Base-by-base conservation (phyloP, 92 coral and sea anemone genomes). In the Micromussa lordhowensis region DNA sequence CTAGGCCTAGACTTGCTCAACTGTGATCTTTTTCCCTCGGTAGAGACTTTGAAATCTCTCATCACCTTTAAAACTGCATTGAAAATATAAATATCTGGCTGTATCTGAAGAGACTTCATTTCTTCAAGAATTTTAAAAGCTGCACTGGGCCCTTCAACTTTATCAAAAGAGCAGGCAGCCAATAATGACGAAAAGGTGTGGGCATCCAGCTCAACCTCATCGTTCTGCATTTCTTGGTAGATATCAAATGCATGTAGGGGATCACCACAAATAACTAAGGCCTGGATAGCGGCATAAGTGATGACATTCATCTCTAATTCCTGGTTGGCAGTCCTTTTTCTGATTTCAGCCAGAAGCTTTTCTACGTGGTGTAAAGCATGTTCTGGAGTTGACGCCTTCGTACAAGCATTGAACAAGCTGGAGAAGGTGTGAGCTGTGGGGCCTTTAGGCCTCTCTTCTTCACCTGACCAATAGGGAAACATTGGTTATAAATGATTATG, bases 221-320 rank as follows among this genome's bases (percentile, higher is more conserved):
- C 68, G 29, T 91, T 61, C 36, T 76, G 79, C 87, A 95, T 90
- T 69, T 85, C 87, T 6, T 88, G 84, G 78, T 95, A 94, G 40
- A 95, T 87, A 14, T 89, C 92, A 88, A 95, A 89, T 49, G 96
- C 93, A 30, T 59, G 32, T 14, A 40, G 35, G 9, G 94, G 92
- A 74, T 86, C 81, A 7, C 94, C 94, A 34, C 95, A 93, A 10
- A 91, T 68, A 35, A 96, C 94, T 54, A 91, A 91, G 10, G 96
- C 96, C 81, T 95, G 94, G 61, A 95, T 92, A 51, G 96, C 95
- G 35, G 98, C 94, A 87, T 87, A 95, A 35, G 98, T 93, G 68
- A 94, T 95, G 24, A 88, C 82, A 66, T 92, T 91, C 53, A 91
- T 87, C 34, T 90, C 92, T 30, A 95, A 70, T 8, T 88, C 89